These are phyloP conservation scores for Sylvicola fuscatus DNA, from an alignment of 2,888 invertebrate genomes.

Conservation along the genomic window DNA sequence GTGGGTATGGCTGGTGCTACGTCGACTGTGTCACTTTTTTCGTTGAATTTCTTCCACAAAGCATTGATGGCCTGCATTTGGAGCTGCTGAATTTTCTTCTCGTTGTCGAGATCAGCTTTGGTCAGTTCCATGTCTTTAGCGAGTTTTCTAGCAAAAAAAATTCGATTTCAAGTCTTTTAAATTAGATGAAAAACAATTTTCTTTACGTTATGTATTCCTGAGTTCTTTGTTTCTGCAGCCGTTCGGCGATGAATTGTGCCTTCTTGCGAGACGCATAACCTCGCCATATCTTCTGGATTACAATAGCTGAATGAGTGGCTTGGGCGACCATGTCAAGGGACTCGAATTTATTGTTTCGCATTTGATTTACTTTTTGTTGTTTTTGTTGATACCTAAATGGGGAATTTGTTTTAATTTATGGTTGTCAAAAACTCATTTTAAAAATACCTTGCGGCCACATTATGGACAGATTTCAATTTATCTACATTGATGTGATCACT, in stretches of 20 bases:
- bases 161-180: not conserved
- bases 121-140: slow-evolving; percentile 71
- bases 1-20: slow-evolving; percentile 31
- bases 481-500: slow-evolving; percentile 41
- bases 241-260: slow-evolving; percentile 32
- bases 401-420: not conserved
- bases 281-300: slow-evolving; percentile 72
- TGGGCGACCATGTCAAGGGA: slow-evolving; percentile 15
- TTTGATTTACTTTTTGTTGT: slow-evolving; percentile 9
- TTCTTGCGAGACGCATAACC: slow-evolving; percentile 58
- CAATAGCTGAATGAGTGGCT: slow-evolving; percentile 37
- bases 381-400: slow-evolving; percentile 7
- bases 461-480: slow-evolving; percentile 41
- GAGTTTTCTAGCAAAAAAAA: slow-evolving; percentile 36
- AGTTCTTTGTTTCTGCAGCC: slow-evolving; percentile 54
- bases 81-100: slow-evolving; percentile 63
- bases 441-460: slow-evolving; percentile 30
- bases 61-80: slow-evolving; percentile 85
- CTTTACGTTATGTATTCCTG: slow-evolving; percentile 68
- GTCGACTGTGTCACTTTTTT: slow-evolving; percentile 21
- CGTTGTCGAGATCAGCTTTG: slow-evolving; percentile 64
- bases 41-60: slow-evolving; percentile 69
- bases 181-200: not conserved
- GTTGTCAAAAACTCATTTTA: too few relatives aligned
- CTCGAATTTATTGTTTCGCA: slow-evolving; percentile 4